Evolutionary conservation across 2,888 invertebrate species (phyloP).

Genomic region (Emesis furor): DNA sequence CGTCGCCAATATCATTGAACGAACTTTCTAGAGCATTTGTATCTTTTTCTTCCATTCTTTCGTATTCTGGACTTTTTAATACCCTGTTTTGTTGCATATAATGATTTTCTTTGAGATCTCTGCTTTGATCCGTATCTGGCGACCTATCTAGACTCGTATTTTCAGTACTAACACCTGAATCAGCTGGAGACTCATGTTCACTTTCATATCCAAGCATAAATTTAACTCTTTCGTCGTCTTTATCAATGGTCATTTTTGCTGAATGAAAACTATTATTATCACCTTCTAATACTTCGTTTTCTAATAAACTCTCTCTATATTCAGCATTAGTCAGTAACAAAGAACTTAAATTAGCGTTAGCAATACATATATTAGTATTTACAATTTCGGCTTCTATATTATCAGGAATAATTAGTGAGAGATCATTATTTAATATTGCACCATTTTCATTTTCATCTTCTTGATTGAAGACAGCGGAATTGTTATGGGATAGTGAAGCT

Average conservation of each 20-base stretch:
- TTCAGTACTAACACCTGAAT: slow-evolving; percentile 95
- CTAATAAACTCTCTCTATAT: slow-evolving; percentile 84
- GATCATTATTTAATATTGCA: slow-evolving; percentile 82
- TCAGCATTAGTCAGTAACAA: slow-evolving; percentile 91
- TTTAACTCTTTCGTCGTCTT: slow-evolving; percentile 83
- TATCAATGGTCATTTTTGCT: slow-evolving; percentile 82
- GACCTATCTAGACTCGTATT: slow-evolving; percentile 94
- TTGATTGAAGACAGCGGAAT: slow-evolving; percentile 87
- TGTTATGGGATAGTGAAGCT: slow-evolving; percentile 89
- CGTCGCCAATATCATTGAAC: slow-evolving; percentile 82
- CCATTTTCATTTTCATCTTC: slow-evolving; percentile 83
- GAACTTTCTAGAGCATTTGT: slow-evolving; percentile 83
- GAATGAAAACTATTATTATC: slow-evolving; percentile 86
- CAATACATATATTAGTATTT: slow-evolving; percentile 92
- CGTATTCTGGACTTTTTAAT: slow-evolving; percentile 82
- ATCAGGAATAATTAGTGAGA: slow-evolving; percentile 86
- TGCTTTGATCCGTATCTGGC: slow-evolving; percentile 91
- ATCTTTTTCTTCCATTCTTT: slow-evolving; percentile 77
- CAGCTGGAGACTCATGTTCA: slow-evolving; percentile 89
- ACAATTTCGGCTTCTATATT: slow-evolving; percentile 86
- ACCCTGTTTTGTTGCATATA: slow-evolving; percentile 89
- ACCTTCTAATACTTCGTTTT: slow-evolving; percentile 78
- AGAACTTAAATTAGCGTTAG: slow-evolving; percentile 93
- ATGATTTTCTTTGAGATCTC: slow-evolving; percentile 83
- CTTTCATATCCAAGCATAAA: slow-evolving; percentile 90